Evolutionary conservation across 2,113 vertebrate genomes (phyloP).

Genomic region (Egretta garzetta): DNA sequence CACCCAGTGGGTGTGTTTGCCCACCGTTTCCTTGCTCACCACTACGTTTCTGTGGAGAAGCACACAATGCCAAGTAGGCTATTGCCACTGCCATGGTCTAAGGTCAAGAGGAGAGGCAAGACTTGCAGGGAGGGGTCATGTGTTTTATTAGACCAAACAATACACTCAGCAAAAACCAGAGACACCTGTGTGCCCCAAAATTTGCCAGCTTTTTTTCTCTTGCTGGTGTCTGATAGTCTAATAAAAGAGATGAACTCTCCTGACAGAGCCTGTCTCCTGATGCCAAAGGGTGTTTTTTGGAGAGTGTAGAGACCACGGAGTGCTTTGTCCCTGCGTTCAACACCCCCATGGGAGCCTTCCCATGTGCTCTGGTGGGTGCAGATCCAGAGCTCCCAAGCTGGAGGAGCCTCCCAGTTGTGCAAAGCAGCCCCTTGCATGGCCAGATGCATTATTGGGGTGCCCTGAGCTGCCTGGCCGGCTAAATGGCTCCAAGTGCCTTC

Average conservation of each 20-base stretch:
- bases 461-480: background rate
- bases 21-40: background rate
- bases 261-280: background rate
- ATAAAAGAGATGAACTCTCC: background rate
- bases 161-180: background rate
- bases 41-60: background rate
- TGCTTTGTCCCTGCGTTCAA: background rate
- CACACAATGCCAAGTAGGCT: background rate
- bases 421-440: background rate
- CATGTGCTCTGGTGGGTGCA: background rate
- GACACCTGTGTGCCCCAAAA: accelerated
- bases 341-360: background rate
- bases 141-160: background rate
- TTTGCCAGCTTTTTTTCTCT: background rate
- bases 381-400: background rate
- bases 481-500: background rate
- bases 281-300: background rate
- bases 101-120: background rate
- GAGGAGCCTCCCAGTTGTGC: background rate
- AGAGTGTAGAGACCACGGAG: background rate
- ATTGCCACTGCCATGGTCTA: background rate
- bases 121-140: background rate
- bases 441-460: accelerated
- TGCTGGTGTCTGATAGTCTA: background rate
- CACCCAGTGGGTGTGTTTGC: background rate